A percentile compares a stretch with the other conserved stretches of the same genome.
phyloP scores from a whole-genome alignment of 2,797 vertebrate species.

The Geotria australis region DNA sequence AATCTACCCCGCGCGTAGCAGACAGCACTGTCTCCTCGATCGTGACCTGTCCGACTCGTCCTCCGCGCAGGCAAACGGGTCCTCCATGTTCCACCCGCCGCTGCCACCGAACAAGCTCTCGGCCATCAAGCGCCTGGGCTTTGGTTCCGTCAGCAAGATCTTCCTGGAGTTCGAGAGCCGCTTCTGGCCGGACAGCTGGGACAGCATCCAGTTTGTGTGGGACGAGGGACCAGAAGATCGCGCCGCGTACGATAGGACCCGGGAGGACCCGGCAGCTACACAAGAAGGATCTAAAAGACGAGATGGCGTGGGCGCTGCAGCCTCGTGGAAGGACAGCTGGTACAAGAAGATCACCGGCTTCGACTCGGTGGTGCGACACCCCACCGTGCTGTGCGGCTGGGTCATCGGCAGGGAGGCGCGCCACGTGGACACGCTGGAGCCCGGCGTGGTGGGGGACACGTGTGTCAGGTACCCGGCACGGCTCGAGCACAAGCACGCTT shows the following conservation, averaged over 20 bases:
- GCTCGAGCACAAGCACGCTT: too few species aligned
- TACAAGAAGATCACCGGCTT: slow-evolving; percentile 14
- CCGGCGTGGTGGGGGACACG: slow-evolving; percentile 5
- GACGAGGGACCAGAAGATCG: slow-evolving; percentile 8
- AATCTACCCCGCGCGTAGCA: too few species aligned
- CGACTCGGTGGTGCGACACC: slow-evolving; percentile 10
- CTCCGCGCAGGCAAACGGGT: slow-evolving; percentile 4
- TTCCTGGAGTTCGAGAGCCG: slow-evolving; percentile 8
- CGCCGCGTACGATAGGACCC: slow-evolving; percentile 2
- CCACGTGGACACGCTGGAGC: slow-evolving; percentile 10
- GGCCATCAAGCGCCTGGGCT: slow-evolving; percentile 9
- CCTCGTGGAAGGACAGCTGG: slow-evolving; percentile 7
- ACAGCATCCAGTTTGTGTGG: slow-evolving; percentile 11
- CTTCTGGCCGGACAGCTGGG: slow-evolving; percentile 13
- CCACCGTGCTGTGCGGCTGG: slow-evolving; percentile 12
- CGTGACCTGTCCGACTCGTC: too few species aligned
- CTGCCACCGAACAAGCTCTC: slow-evolving; percentile 7
- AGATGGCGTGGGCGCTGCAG: slow-evolving; percentile 1
- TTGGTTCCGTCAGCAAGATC: slow-evolving; percentile 12
- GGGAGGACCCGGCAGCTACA: neutral
- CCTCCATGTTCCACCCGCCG: slow-evolving; percentile 7
- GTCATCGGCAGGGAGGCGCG: slow-evolving; percentile 12
- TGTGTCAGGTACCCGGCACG: slow-evolving; percentile 7
- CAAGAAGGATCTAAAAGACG: too few species aligned
- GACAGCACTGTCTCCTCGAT: too few species aligned